Conservation (phyloP, 2,797 vertebrate species). For the Thunnus albacares region DNA sequence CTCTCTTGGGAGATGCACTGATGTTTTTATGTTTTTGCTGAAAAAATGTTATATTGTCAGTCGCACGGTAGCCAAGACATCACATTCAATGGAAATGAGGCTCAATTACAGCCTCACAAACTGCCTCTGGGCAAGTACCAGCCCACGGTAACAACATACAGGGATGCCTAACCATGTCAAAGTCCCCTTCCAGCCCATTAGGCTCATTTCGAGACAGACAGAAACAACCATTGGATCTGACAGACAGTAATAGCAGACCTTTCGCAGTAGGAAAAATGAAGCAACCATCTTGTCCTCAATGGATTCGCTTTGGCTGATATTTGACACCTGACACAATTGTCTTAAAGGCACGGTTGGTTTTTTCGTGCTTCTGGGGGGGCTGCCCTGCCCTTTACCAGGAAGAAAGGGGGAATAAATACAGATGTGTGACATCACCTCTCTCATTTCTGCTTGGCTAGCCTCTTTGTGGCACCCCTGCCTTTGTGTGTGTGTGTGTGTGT, state of each 20-base stretch:
- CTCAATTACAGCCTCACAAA: conserved; percentile 44
- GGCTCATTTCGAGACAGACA: conserved; percentile 49
- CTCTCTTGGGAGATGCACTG: background rate
- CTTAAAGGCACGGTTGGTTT: conserved; percentile 35
- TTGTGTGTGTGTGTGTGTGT: conserved; percentile 33
- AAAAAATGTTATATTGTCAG: conserved; percentile 1
- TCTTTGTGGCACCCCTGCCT: conserved; percentile 57
- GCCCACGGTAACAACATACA: conserved; percentile 47
- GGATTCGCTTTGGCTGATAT: conserved; percentile 47
- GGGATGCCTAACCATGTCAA: conserved; percentile 66
- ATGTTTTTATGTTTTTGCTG: background rate
- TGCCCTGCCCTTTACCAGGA: conserved; percentile 44
- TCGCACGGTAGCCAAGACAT: conserved; percentile 23
- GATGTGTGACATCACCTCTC: conserved; percentile 70
- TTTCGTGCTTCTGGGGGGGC: conserved; percentile 23
- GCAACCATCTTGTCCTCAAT: conserved; percentile 34
- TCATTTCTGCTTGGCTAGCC: conserved; percentile 64
- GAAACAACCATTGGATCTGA: conserved; percentile 64
- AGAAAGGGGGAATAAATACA: conserved; percentile 27
- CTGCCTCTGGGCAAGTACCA: conserved; percentile 54
- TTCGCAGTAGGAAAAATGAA: conserved; percentile 48
- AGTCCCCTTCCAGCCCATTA: conserved; percentile 67
- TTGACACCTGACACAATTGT: conserved; percentile 64
- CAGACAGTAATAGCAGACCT: conserved; percentile 60
- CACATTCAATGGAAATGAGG: conserved; percentile 51